Evolutionary conservation across 2,113 vertebrate genomes (phyloP).

Genomic region (Saguinus imperator): DNA sequence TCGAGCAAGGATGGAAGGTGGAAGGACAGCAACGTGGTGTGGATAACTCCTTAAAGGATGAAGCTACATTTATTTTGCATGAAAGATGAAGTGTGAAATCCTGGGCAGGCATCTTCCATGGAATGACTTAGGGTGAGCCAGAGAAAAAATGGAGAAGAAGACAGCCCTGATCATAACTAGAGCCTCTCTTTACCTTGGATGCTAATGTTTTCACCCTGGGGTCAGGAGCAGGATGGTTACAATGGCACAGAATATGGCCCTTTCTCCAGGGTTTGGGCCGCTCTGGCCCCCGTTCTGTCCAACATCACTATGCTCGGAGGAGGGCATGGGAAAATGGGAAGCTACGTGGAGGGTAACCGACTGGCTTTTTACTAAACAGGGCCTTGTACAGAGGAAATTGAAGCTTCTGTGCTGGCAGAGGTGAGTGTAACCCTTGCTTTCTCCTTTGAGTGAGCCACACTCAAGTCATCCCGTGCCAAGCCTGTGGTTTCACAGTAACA

Average conservation of each 20-base stretch:
- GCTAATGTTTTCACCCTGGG: not conserved
- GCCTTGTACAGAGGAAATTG: not conserved
- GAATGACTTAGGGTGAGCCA: not conserved
- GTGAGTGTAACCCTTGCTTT: not conserved
- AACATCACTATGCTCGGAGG: not conserved
- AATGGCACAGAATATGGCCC: not conserved
- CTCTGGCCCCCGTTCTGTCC: no score
- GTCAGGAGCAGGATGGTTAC: not conserved
- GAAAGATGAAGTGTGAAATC: not conserved
- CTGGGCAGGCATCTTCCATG: not conserved
- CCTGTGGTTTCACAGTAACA: not conserved
- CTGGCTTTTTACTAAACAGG: not conserved
- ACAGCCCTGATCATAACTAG: not conserved
- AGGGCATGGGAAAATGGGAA: not conserved
- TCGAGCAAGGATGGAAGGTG: not conserved
- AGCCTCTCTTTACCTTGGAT: not conserved
- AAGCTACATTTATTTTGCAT: not conserved
- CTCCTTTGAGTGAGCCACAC: not conserved
- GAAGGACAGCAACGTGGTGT: not conserved
- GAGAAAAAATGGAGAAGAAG: not conserved
- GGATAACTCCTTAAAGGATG: not conserved
- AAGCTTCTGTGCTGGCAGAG: not conserved
- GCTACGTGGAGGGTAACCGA: no score
- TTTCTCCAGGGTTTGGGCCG: not conserved
- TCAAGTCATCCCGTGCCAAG: not conserved